phyloP scores from a whole-genome alignment of 2,797 vertebrate genomes.

The Astyanax mexicanus region DNA sequence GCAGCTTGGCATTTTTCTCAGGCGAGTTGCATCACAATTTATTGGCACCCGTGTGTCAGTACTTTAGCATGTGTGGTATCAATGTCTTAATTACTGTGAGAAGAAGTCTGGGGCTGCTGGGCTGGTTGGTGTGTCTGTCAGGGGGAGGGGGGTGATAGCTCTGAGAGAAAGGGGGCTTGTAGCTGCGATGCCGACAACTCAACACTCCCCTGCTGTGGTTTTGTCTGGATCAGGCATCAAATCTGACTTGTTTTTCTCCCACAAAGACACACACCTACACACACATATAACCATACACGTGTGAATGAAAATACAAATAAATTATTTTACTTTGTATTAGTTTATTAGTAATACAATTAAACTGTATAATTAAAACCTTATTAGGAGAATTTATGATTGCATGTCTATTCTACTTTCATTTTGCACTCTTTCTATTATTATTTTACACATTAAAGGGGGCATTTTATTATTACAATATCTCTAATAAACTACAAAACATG shows the following conservation, averaged over 20 bases:
- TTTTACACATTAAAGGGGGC: too few species aligned
- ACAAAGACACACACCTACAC: too few species aligned
- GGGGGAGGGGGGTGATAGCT: constrained; percentile 18
- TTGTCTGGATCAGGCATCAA: constrained; percentile 13
- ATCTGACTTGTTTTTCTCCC: background rate
- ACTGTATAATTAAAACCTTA: too few species aligned
- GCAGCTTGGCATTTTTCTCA: background rate
- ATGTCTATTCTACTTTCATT: too few species aligned
- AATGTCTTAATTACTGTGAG: constrained; percentile 2
- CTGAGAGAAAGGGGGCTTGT: background rate
- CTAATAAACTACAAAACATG: too few species aligned
- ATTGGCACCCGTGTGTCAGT: background rate
- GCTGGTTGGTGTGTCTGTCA: constrained; percentile 3
- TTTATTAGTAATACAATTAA: too few species aligned
- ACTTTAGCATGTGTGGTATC: background rate
- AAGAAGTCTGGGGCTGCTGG: background rate
- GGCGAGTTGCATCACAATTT: background rate
- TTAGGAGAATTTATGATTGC: too few species aligned
- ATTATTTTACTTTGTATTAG: too few species aligned
- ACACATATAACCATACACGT: too few species aligned
- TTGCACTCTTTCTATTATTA: too few species aligned
- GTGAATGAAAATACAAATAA: too few species aligned
- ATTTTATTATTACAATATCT: too few species aligned
- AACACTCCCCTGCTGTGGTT: constrained; percentile 12
- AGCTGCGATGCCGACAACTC: background rate